Percentiles rank a stretch among this genome's conserved stretches.
phyloP scores from a whole-genome alignment of 92 coral and sea anemone genomes.

The Epizoanthus fatuus region DNA sequence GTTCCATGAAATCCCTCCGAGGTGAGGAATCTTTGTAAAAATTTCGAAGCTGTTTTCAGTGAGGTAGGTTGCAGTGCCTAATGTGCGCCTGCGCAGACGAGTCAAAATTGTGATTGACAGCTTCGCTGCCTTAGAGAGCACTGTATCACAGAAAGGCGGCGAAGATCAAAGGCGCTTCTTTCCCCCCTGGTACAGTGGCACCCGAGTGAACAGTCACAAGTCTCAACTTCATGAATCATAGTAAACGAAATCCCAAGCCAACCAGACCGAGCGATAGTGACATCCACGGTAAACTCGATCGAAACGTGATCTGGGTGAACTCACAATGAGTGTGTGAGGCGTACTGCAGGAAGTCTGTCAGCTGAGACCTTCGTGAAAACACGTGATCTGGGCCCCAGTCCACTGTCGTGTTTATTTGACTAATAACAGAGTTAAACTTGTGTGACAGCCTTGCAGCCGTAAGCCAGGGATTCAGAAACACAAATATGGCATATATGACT shows the following conservation, averaged over 20 bases:
- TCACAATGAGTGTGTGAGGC: slow-evolving; percentile 64
- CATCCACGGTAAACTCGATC: slow-evolving; percentile 60
- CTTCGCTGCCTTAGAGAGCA: too few species aligned
- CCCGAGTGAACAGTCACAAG: neutral
- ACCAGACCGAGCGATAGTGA: slow-evolving; percentile 16
- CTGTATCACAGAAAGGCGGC: too few species aligned
- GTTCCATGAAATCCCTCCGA: too few species aligned
- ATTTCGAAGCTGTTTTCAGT: too few species aligned
- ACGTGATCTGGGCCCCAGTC: slow-evolving; percentile 63
- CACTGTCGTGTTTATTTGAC: slow-evolving; percentile 48
- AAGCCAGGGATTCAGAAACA: slow-evolving; percentile 50
- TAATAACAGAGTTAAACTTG: slow-evolving; percentile 32
- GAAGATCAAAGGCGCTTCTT: too few species aligned
- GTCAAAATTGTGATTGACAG: too few species aligned
- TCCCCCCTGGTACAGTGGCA: too few species aligned
- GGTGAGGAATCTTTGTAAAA: too few species aligned
- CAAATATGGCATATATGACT: slow-evolving; percentile 48
- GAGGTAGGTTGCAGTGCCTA: too few species aligned
- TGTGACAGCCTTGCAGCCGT: slow-evolving; percentile 56
- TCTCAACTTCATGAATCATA: neutral
- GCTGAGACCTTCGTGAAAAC: slow-evolving; percentile 48
- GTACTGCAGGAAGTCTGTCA: slow-evolving; percentile 60
- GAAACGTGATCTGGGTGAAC: slow-evolving; percentile 54
- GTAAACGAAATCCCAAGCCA: slow-evolving; percentile 27
- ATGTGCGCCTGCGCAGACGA: too few species aligned